Percentiles rank a stretch among this genome's conserved stretches.
These are phyloP conservation scores for Acleris holmiana DNA, from an alignment of 2,888 invertebrate genomes.

Conservation along the genomic window DNA sequence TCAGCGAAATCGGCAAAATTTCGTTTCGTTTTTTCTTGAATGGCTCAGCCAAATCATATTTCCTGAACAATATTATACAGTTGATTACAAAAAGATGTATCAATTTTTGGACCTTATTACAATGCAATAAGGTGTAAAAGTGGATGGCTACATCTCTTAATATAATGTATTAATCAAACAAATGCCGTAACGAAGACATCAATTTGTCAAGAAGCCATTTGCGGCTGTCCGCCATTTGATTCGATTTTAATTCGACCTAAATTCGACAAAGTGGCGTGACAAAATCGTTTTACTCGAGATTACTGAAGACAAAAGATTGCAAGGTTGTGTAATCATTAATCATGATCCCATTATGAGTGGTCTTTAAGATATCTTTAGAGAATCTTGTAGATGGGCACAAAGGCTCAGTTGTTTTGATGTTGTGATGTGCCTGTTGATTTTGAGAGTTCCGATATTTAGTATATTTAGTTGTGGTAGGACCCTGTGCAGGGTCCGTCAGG, in stretches of 20 bases:
- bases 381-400: background rate
- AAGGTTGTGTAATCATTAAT: background rate
- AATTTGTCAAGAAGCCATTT: slow-evolving; percentile 13
- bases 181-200: slow-evolving; percentile 7
- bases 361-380: background rate
- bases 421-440: background rate
- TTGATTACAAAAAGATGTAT: too few species aligned
- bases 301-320: slow-evolving; percentile 5
- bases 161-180: background rate
- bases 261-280: slow-evolving; percentile 20
- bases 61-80: too few species aligned
- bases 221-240: slow-evolving; percentile 18
- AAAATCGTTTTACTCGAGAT: slow-evolving; percentile 2
- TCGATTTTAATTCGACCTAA: slow-evolving; percentile 29
- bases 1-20: too few species aligned
- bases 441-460: too few species aligned
- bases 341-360: background rate
- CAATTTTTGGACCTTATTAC: too few species aligned
- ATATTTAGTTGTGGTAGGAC: too few species aligned
- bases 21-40: too few species aligned
- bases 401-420: background rate
- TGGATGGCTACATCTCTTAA: too few species aligned
- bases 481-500: too few species aligned
- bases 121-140: too few species aligned
- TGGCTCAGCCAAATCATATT: too few species aligned